A percentile compares a stretch with the other conserved stretches of the same genome.
phyloP scores from a whole-genome alignment of 2,888 invertebrate genomes.

The Didymodactylos carnosus region DNA sequence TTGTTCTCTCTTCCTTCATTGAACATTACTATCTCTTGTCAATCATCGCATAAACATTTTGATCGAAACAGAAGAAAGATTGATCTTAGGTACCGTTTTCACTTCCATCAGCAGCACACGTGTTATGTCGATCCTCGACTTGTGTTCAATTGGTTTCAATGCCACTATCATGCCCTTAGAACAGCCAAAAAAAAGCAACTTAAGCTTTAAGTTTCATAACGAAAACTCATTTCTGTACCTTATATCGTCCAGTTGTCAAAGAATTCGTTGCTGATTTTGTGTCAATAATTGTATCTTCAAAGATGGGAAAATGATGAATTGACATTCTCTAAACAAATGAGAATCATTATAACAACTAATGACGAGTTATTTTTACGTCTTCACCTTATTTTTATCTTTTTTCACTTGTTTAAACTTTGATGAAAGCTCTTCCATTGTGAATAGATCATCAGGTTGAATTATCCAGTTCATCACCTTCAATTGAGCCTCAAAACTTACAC shows the following conservation, averaged over 20 bases:
- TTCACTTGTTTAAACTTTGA: not conserved
- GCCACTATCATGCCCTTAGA: not conserved
- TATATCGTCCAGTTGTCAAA: not conserved
- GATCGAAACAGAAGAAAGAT: too few relatives aligned
- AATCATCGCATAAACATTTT: too few relatives aligned
- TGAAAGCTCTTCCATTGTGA: not conserved
- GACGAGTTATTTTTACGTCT: not conserved
- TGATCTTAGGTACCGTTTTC: constrained; percentile 42
- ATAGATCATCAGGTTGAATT: constrained; percentile 22
- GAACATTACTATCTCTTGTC: too few relatives aligned
- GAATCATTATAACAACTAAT: not conserved
- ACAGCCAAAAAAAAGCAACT: too few relatives aligned
- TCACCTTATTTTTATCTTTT: not conserved
- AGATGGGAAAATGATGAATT: not conserved
- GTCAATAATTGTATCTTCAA: too few relatives aligned
- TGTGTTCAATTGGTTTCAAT: constrained; percentile 2
- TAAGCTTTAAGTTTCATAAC: too few relatives aligned
- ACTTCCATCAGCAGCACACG: constrained; percentile 53
- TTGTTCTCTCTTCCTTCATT: too few relatives aligned
- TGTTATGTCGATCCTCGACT: constrained; percentile 19
- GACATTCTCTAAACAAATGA: not conserved
- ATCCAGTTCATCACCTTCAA: constrained; percentile 24
- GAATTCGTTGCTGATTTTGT: not conserved
- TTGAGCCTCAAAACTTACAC: constrained; percentile 20
- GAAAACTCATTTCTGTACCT: not conserved